phyloP scores from a whole-genome alignment of 2,797 vertebrate species.

The Danio tinwini region DNA sequence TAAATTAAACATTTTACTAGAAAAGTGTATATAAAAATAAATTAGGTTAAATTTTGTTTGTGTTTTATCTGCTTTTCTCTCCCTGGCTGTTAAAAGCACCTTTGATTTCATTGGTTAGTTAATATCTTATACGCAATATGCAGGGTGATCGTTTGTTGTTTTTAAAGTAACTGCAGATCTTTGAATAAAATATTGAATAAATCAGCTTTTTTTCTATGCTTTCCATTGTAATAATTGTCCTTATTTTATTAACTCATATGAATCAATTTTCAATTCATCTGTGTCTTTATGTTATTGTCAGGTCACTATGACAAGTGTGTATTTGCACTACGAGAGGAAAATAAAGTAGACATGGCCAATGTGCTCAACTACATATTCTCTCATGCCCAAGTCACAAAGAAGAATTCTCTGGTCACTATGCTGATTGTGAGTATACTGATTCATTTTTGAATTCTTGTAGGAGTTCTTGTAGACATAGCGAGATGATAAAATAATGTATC shows the following conservation, averaged over 20 bases:
- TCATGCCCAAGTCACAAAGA: slow-evolving; percentile 94
- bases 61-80: too few relatives aligned
- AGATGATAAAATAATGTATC: too few relatives aligned
- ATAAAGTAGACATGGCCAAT: slow-evolving; percentile 93
- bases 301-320: slow-evolving; percentile 99
- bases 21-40: too few relatives aligned
- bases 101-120: too few relatives aligned
- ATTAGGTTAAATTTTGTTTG: too few relatives aligned
- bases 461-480: too few relatives aligned
- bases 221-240: neutral
- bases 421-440: slow-evolving; percentile 87
- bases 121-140: too few relatives aligned
- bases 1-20: too few relatives aligned
- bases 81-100: too few relatives aligned
- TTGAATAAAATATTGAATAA: too few relatives aligned
- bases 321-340: slow-evolving; percentile 92
- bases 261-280: neutral
- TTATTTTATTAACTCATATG: neutral
- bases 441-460: neutral
- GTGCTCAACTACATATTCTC: slow-evolving; percentile 99
- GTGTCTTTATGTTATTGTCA: slow-evolving; percentile 62
- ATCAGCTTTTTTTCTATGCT: neutral
- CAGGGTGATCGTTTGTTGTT: too few relatives aligned
- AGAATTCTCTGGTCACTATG: slow-evolving; percentile 97
- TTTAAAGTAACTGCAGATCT: too few relatives aligned